A percentile compares a stretch with the other conserved stretches of the same genome.
phyloP scores from a whole-genome alignment of 1,140 invertebrate genomes.

The Linepithema humile region DNA sequence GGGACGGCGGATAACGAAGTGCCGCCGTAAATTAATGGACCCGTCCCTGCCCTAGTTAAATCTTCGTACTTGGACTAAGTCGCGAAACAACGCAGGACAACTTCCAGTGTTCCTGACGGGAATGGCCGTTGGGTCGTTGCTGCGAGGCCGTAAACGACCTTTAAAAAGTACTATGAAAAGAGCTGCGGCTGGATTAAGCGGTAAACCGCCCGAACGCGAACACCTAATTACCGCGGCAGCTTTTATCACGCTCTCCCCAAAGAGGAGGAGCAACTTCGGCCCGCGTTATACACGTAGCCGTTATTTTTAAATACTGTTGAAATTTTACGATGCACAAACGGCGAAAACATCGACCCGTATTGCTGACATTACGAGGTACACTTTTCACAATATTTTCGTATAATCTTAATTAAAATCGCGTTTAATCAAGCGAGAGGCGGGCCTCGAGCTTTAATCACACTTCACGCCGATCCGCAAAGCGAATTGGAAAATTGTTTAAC shows the following conservation, averaged over 20 bases:
- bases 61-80: constrained; percentile 74
- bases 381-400: neutral
- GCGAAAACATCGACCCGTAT: neutral
- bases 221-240: constrained; percentile 38
- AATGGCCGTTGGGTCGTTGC: constrained; percentile 62
- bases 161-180: constrained; percentile 62
- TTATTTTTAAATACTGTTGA: neutral
- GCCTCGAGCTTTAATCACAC: neutral
- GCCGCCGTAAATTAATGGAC: constrained; percentile 79
- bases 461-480: neutral
- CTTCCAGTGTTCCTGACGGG: constrained; percentile 63
- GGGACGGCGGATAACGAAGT: constrained; percentile 77
- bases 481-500: constrained; percentile 9
- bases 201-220: neutral
- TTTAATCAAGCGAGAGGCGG: neutral
- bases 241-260: neutral
- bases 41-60: constrained; percentile 72
- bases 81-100: constrained; percentile 66
- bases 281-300: neutral
- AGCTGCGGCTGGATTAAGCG: constrained; percentile 37
- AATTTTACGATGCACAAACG: neutral
- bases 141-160: constrained; percentile 49
- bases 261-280: neutral
- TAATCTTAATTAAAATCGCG: constrained; percentile 7
- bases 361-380: neutral